A percentile compares a stretch with the other conserved stretches of the same genome.
These are phyloP conservation scores for Neodiprion lecontei DNA, from an alignment of 1,140 invertebrate genomes.

Conservation along the genomic window DNA sequence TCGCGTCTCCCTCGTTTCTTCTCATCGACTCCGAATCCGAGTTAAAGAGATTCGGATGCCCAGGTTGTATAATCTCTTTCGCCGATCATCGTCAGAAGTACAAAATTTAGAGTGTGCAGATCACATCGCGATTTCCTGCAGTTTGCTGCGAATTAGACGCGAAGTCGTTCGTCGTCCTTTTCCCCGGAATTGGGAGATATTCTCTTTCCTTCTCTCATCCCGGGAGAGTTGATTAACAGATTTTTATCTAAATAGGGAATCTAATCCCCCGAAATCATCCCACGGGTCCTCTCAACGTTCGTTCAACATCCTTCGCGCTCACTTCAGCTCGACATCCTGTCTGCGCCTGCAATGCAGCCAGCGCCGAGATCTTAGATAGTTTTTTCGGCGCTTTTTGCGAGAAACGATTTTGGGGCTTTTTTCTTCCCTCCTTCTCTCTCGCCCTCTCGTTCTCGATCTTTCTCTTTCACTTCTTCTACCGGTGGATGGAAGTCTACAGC, in stretches of 20 bases:
- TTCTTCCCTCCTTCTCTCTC: neutral
- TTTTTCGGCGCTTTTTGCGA: conserved; percentile 23
- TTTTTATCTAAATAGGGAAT: conserved; percentile 11
- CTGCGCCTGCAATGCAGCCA: conserved; percentile 10
- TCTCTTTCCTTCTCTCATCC: neutral
- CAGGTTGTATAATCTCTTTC: too few relatives aligned
- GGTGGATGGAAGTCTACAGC: conserved; percentile 36
- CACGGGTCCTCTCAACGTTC: neutral
- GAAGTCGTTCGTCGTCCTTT: too few relatives aligned
- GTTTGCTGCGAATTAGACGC: too few relatives aligned
- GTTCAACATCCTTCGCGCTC: neutral
- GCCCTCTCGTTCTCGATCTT: too few relatives aligned
- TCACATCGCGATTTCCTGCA: too few relatives aligned
- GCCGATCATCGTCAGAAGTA: too few relatives aligned
- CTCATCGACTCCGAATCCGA: too few relatives aligned
- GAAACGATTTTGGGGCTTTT: conserved; percentile 38
- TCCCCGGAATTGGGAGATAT: neutral
- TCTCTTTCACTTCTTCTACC: neutral
- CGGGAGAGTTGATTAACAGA: neutral
- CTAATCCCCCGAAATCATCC: neutral
- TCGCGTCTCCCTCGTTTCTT: neutral
- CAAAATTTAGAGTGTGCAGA: too few relatives aligned
- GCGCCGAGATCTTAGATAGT: conserved; percentile 1
- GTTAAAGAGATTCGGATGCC: too few relatives aligned
- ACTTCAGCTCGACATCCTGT: conserved; percentile 20